Base-by-base conservation (phyloP, 2,113 vertebrate genomes). In the Proteles cristata region DNA sequence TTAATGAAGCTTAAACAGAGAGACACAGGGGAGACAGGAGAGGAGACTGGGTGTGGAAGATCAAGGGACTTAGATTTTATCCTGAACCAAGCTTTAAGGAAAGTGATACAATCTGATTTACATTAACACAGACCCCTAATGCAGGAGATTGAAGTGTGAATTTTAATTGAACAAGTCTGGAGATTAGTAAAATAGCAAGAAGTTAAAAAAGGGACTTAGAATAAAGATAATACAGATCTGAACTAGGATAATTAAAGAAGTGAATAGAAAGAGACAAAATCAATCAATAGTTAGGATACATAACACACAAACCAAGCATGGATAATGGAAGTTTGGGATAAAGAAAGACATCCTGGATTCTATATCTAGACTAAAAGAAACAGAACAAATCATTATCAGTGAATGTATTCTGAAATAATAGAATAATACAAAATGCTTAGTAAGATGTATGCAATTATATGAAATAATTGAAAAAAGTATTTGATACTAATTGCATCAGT, bases 21-120 rank as follows among this genome's bases (percentile, higher is more conserved):
- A 50, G 3, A 77, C 43, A 50, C 4, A 39, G 55, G 10, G 26
- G 58, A 76, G 53, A 55, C 23, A 43, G 45, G 53, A 73, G 90
- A 74, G 61, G 55, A 48, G 28, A 48, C 17, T 65, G 31, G 55
- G 19, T 23, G 65, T 19, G n/a, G 68, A 85, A 85, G 68, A 68
- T 65, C 91, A 93, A 76, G 31, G 10, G 50, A 84, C 23, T 63
- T 92, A 58, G 43, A 84, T 74, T 74, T 93, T 93, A 50, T 85
- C 55, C 25, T 50, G 33, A 93, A 45, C 25, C 33, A 85, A 28
- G 85, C 17, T 85, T 93, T 50, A 84, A 85, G 68, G 39, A 63
- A 92, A 73, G 33, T 39, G 43, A 65, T 58, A 93, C 55, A 65
- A 31, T 85, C 39, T 50, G 69, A 93, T 84, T 84, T 92, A 65